Percentiles rank a stretch among this genome's conserved stretches.
phyloP scores from a whole-genome alignment of 2,888 invertebrate genomes.

The Villa cingulata region DNA sequence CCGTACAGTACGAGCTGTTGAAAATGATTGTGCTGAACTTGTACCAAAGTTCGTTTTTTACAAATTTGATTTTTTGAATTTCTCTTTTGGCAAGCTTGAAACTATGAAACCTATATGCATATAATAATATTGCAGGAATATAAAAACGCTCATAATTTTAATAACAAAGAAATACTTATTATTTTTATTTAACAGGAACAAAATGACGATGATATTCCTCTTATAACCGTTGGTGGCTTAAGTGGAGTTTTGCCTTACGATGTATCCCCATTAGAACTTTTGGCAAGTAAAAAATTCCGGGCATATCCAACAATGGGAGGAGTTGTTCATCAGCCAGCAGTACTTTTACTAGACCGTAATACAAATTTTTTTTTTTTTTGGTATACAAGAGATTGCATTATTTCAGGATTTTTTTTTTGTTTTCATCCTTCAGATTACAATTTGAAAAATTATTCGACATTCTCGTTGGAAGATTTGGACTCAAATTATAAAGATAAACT shows the following conservation, averaged over 20 bases:
- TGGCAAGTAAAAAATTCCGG: slow-evolving; percentile 1
- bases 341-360: slow-evolving; percentile 3
- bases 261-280: neutral
- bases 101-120: too few relatives aligned
- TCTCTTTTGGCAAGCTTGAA: too few relatives aligned
- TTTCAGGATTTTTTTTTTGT: neutral
- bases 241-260: slow-evolving; percentile 1
- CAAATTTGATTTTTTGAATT: too few relatives aligned
- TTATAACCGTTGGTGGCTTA: slow-evolving; percentile 4
- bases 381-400: too few relatives aligned
- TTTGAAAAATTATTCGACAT: neutral
- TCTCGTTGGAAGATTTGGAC: neutral
- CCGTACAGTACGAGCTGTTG: too few relatives aligned
- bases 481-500: neutral
- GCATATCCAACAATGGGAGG: slow-evolving; percentile 8
- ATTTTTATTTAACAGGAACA: neutral
- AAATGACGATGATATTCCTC: neutral
- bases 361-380: neutral
- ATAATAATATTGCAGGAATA: too few relatives aligned
- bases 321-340: slow-evolving; percentile 5
- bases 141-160: too few relatives aligned
- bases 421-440: neutral
- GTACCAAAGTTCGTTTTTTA: too few relatives aligned
- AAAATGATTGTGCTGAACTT: too few relatives aligned
- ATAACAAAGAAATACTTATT: neutral